These are phyloP conservation scores for Actinia tenebrosa DNA, from an alignment of 64 coral and sea anemone genomes.

Conservation along the genomic window DNA sequence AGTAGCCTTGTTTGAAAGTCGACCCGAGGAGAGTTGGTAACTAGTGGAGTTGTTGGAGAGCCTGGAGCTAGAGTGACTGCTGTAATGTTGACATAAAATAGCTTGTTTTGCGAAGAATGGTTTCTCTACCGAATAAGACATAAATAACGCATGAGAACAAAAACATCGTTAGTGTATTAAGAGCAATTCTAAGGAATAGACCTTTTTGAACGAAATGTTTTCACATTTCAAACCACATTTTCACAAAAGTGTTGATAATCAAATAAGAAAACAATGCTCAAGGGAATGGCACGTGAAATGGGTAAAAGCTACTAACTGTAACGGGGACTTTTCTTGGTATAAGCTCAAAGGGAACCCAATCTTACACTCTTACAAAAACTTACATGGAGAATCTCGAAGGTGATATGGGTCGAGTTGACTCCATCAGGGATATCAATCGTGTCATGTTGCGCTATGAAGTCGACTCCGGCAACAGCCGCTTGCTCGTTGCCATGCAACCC, in stretches of 20 bases:
- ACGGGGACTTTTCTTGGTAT: no score
- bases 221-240: no score
- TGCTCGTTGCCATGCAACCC: conserved; percentile 48
- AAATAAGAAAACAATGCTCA: no score
- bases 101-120: conserved; percentile 48
- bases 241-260: no score
- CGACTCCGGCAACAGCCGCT: conserved; percentile 57
- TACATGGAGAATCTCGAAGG: conserved; percentile 78
- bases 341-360: not conserved
- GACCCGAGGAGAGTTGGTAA: conserved; percentile 62
- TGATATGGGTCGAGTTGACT: conserved; percentile 58
- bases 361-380: conserved; percentile 7
- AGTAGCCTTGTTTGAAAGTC: conserved; percentile 29
- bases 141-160: not conserved
- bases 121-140: not conserved
- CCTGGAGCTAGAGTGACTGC: conserved; percentile 46
- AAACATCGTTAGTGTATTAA: no score
- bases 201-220: no score
- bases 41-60: conserved; percentile 26
- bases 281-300: no score
- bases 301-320: no score
- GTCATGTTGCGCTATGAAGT: conserved; percentile 45
- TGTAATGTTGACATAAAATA: conserved; percentile 87
- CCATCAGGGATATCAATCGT: conserved; percentile 52
- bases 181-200: no score